Base-by-base conservation (phyloP, 2,888 invertebrate species). In the Bombylius major region DNA sequence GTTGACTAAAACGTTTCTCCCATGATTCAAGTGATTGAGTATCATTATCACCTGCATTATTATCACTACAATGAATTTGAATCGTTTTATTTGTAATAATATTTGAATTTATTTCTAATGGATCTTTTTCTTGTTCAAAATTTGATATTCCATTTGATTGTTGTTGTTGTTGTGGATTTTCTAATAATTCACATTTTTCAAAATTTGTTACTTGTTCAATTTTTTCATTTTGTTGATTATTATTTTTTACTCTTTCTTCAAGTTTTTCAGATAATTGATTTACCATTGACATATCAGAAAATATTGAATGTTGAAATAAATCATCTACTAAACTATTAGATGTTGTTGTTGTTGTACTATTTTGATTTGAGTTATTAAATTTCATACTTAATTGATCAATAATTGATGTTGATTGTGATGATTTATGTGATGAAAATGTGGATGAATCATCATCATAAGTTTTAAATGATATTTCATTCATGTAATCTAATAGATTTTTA, bases 221-320 rank as follows among this genome's bases (percentile, higher is more conserved):
- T 23, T 23, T 1, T 23, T 23, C 23, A 23, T 23, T 23, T 23
- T 23, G 23, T 23, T 23, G 23, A 23, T 23, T 23, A 23, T 23
- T 23, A 23, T 23, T 23, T 23, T 23, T 1, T 23, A 23, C 23
- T 2, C 23, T 23, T 23, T 23, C 23, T 23, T 3, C 23, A 59
- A 69, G 62, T 42, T 67, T 61, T 59, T 69, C 66, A 55, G 62
- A 64, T 46, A 65, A 60, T 57, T 62, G 61, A 56, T 68, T 65
- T 36, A 67, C 67, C 34, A 69, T 65, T 4, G 67, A 65, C 54
- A 65, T 63, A 14, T 55, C 56, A 5, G 36, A 47, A 52, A 36
- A 50, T 54, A 44, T 59, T 56, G 32, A 53, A 51, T 44, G 55
- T 53, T 23, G 48, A 47, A 39, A 51, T 34, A 48, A 48, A 51